Evolutionary conservation across 1,140 invertebrate genomes (phyloP), one percentile per base, ranked within the genome.

Genomic region (Drosophila pandora): DNA sequence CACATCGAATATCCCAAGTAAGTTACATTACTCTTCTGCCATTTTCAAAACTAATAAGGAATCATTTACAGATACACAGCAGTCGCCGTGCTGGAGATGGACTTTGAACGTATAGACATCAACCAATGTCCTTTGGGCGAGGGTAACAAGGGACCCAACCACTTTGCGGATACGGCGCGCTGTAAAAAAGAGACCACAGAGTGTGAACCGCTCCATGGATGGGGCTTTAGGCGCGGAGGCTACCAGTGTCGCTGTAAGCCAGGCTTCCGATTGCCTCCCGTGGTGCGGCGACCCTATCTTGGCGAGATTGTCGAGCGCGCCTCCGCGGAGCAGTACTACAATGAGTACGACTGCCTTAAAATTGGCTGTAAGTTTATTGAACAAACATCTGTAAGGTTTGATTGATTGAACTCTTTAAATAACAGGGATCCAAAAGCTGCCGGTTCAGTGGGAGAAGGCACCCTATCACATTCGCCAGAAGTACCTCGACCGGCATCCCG

Each of bases 61-160:
- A 6, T 39, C 48, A 50, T 90, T 92, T 69, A 10, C 25, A 98
- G 97, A 75, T 98, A 99, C 90, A 98, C 98, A 2, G 98, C 97
- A 23, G 95, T 96, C 49, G 94, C 97, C 0, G 97, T 99, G 0
- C 94, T 99, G 91, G 98, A 99, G 94, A 96, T 99, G 94, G 98
- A 99, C 91, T 98, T 98, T 93, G 97, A 99, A 71, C 94, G 98
- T 83, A 97, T 99, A 92, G 98, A 99, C 92, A 98, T 99, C 91
- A 99, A 99, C 93, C 98, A 99, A 87, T 99, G 98, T 94, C 97
- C 98, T 0, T 93, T 93, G 63, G 96, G 97, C 64, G 92, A 95
- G 83, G 98, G 98, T 25, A 99, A 99, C 92, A 95, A 94, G 64
- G 94, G 95, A 12, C 96, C 97, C 0, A 99, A 99, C 93, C 94